A percentile compares a stretch with the other conserved stretches of the same genome.
These are phyloP conservation scores for Coptodon bakossiorum DNA, from an alignment of 2,113 vertebrate genomes.

Conservation along the genomic window DNA sequence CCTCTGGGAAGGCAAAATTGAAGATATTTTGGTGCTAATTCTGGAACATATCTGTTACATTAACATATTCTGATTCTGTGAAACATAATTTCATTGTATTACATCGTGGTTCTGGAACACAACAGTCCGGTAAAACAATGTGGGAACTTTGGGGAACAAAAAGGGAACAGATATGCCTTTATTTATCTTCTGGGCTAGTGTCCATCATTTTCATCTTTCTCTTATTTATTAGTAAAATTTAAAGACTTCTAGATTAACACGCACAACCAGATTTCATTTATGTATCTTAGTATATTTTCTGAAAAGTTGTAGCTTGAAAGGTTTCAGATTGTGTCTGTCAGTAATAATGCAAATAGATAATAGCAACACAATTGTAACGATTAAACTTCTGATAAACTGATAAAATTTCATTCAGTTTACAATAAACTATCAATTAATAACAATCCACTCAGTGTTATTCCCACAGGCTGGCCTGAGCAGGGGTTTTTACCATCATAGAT, in stretches of 20 bases:
- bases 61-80: background rate
- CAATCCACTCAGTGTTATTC: background rate
- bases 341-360: background rate
- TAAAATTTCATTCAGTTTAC: background rate
- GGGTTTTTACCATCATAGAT: background rate
- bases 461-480: background rate
- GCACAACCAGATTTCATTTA: background rate
- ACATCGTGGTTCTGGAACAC: background rate
- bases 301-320: background rate
- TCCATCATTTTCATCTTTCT: background rate
- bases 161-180: background rate
- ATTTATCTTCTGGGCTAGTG: background rate
- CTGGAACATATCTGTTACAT: background rate
- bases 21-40: background rate
- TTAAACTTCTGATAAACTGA: background rate
- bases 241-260: background rate
- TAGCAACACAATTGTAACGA: background rate
- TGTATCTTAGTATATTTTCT: background rate
- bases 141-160: background rate
- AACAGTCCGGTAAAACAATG: fast-evolving
- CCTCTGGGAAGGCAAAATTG: background rate
- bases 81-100: fast-evolving
- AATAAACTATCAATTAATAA: background rate
- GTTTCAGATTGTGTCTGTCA: background rate
- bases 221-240: background rate